A percentile compares a stretch with the other conserved stretches of the same genome.
Conservation (phyloP, 2,797 vertebrate genomes). For the Oryzias sinensis region DNA sequence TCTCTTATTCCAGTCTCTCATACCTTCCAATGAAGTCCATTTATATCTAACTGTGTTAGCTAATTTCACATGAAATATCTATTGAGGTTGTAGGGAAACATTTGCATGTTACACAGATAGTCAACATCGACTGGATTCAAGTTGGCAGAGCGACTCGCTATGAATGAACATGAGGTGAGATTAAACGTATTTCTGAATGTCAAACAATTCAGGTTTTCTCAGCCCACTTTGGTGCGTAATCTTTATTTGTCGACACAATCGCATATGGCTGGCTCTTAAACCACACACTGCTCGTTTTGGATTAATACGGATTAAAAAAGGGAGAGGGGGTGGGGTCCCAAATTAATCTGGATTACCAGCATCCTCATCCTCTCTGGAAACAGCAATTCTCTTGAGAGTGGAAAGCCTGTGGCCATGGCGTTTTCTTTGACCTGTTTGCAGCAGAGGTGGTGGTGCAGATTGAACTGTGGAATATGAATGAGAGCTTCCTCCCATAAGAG, state of each 20-base stretch:
- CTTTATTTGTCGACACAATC: constrained; percentile 31
- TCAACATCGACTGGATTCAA: constrained; percentile 35
- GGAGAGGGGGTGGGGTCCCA: constrained; percentile 16
- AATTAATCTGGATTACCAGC: constrained; percentile 73
- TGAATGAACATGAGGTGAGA: constrained; percentile 54
- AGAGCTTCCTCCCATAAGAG: constrained; percentile 64
- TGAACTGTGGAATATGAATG: constrained; percentile 66
- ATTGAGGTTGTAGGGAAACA: constrained; percentile 27
- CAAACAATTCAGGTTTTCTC: constrained; percentile 40
- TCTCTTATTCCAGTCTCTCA: constrained; percentile 33
- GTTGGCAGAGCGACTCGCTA: constrained; percentile 26
- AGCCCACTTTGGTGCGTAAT: constrained; percentile 16
- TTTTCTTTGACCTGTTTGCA: constrained; percentile 67
- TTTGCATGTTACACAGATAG: constrained; percentile 58
- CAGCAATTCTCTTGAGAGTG: constrained; percentile 58
- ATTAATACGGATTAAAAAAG: constrained; percentile 57
- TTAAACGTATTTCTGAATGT: constrained; percentile 55
- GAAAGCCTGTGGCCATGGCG: constrained; percentile 52
- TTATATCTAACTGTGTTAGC: constrained; percentile 38
- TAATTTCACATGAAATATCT: constrained; percentile 51
- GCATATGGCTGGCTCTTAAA: constrained; percentile 47
- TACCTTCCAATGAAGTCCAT: constrained; percentile 42
- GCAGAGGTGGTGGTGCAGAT: constrained; percentile 42
- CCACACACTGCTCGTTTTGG: constrained; percentile 49
- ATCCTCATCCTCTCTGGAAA: constrained; percentile 45